These are phyloP conservation scores for Machimus atricapillus DNA, from an alignment of 2,888 invertebrate genomes.

Conservation along the genomic window DNA sequence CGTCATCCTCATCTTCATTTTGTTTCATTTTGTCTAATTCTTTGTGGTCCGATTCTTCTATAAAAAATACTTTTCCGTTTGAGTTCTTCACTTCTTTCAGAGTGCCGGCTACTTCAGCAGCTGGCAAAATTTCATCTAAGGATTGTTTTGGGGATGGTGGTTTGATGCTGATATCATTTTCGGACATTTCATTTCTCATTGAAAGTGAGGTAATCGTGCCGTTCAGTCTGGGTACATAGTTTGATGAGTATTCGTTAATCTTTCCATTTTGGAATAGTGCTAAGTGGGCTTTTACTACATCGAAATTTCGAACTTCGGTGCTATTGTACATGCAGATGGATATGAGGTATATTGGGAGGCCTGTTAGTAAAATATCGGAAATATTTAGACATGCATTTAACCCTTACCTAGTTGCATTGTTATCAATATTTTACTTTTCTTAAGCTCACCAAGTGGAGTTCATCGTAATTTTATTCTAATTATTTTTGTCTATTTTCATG, in stretches of 20 bases:
- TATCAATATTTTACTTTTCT: neutral
- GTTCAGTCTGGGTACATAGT: neutral
- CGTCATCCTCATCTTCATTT: conserved; percentile 51
- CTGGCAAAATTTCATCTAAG: conserved; percentile 55
- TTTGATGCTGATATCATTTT: neutral
- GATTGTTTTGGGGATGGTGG: conserved; percentile 43
- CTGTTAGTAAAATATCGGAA: conserved; percentile 49
- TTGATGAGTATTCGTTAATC: neutral
- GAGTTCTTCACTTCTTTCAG: conserved; percentile 55
- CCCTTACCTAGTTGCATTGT: neutral
- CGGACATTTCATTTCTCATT: neutral
- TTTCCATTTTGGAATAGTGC: neutral
- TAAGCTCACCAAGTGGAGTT: neutral
- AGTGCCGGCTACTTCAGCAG: conserved; percentile 54
- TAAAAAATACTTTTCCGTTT: conserved; percentile 56
- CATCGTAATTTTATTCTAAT: neutral
- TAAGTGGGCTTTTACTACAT: neutral
- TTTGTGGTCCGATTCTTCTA: conserved; percentile 48
- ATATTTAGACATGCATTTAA: neutral
- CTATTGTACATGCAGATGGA: conserved; percentile 56
- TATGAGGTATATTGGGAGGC: conserved; percentile 56
- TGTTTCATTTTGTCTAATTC: neutral
- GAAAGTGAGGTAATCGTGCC: neutral
- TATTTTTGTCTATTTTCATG: no score
- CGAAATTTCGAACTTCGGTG: conserved; percentile 26